phyloP scores from a whole-genome alignment of 2,888 invertebrate genomes.

The Drymonia ruficornis region DNA sequence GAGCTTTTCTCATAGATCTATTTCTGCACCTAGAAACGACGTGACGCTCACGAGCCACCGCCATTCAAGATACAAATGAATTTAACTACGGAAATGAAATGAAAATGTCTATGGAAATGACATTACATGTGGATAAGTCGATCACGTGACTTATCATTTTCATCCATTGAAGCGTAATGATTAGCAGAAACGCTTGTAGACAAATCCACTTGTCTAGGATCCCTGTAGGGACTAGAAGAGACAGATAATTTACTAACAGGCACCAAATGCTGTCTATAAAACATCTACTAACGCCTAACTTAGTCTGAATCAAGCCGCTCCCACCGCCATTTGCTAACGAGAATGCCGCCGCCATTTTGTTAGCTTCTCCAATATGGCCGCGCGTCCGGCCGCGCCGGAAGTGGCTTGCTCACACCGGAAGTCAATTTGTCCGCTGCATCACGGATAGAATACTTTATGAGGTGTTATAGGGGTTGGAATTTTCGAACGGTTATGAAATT shows the following conservation, averaged over 20 bases:
- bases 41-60: no score
- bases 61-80: no score
- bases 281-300: background rate
- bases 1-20: no score
- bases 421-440: conserved; percentile 48
- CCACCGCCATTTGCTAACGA: conserved; percentile 31
- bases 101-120: no score
- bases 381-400: conserved; percentile 47
- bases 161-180: no score
- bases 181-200: no score
- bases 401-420: conserved; percentile 52
- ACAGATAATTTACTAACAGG: background rate
- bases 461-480: conserved; percentile 20
- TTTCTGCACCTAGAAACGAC: no score
- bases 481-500: conserved; percentile 12
- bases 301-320: conserved; percentile 14
- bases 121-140: no score
- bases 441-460: conserved; percentile 43
- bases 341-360: conserved; percentile 33
- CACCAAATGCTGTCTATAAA: background rate
- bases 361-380: conserved; percentile 48
- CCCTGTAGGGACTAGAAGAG: no score
- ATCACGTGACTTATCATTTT: no score
- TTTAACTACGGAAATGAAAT: no score
- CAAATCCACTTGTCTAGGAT: no score